Conservation (phyloP, 2,113 vertebrate species). For the Dermatemys mawii region DNA sequence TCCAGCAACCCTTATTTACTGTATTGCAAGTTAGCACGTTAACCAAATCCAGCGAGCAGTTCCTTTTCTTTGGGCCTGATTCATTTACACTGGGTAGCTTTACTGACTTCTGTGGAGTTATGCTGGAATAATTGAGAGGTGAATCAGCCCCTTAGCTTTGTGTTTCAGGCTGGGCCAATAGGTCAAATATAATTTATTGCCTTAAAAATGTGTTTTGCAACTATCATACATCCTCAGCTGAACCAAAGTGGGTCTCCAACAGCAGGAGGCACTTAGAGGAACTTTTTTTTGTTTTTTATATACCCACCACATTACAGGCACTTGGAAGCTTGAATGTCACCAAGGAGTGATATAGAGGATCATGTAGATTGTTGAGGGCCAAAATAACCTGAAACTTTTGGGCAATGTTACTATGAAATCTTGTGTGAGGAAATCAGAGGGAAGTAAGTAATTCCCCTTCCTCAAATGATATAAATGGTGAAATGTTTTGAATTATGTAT, state of each 20-base stretch:
- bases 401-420: neutral
- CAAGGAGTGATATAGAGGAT: neutral
- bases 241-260: neutral
- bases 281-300: neutral
- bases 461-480: neutral
- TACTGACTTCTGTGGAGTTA: neutral
- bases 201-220: neutral
- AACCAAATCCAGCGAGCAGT: neutral
- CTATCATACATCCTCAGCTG: rapidly evolving
- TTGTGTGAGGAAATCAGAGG: neutral
- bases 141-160: neutral
- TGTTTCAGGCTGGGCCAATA: neutral
- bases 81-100: rapidly evolving
- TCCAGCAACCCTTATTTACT: neutral
- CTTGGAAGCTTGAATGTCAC: neutral
- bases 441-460: neutral
- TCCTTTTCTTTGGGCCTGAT: neutral
- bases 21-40: neutral
- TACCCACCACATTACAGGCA: neutral
- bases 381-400: neutral
- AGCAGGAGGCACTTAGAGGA: rapidly evolving
- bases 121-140: neutral
- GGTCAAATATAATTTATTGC: rapidly evolving
- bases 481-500: neutral
- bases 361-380: neutral